Conservation (phyloP, 2,113 vertebrate species). For the Piaya cayana region DNA sequence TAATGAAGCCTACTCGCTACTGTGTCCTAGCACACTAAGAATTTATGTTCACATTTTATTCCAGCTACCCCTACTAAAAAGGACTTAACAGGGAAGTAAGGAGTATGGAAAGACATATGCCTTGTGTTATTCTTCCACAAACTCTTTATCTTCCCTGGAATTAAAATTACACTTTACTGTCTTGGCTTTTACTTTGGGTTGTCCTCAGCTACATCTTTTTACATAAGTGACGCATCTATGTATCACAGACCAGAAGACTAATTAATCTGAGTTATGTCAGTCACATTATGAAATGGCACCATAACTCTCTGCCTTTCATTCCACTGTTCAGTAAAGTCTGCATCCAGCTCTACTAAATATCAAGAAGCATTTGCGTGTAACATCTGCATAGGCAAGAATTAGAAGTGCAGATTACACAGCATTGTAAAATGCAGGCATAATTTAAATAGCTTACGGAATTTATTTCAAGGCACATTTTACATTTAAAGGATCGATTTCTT, state of each 20-base stretch:
- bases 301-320: neutral
- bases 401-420: constrained; percentile 10
- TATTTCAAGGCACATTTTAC: constrained; percentile 20
- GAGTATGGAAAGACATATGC: neutral
- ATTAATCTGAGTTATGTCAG: neutral
- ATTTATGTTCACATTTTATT: neutral
- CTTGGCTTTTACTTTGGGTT: neutral
- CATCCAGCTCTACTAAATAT: neutral
- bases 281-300: neutral
- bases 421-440: constrained; percentile 12
- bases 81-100: neutral
- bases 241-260: neutral
- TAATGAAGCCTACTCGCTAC: neutral
- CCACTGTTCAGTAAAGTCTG: neutral
- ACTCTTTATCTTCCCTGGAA: neutral
- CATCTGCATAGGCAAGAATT: constrained; percentile 28
- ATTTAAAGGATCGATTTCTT: neutral
- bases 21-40: neutral
- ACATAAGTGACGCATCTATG: neutral
- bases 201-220: neutral
- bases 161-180: neutral
- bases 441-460: constrained; percentile 54
- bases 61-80: neutral
- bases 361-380: neutral
- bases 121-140: neutral